Percentiles rank a stretch among this genome's conserved stretches.
Conservation (phyloP, 2,888 invertebrate genomes). For the Drosophila suboccidentalis region DNA sequence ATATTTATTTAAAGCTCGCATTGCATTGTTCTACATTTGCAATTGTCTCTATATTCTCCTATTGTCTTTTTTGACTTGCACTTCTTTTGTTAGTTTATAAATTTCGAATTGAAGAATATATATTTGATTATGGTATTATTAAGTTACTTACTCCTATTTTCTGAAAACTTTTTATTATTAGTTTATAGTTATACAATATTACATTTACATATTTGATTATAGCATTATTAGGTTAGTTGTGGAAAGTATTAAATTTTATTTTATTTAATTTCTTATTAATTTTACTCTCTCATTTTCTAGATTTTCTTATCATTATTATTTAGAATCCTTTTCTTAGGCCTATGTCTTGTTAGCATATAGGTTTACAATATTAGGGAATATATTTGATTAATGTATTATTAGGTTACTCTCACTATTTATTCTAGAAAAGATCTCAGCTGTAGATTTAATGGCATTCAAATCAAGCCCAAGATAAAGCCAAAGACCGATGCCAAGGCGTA, state of each 20-base stretch:
- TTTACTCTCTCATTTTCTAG: too few species aligned
- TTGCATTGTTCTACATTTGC: constrained; percentile 37
- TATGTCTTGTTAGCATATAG: neutral
- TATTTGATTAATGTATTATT: constrained; percentile 1
- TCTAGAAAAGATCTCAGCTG: constrained; percentile 28
- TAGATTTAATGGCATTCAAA: constrained; percentile 51
- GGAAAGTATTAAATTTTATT: too few species aligned
- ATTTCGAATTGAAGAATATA: neutral
- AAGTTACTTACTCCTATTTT: too few species aligned
- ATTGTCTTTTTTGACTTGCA: neutral
- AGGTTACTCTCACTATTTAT: constrained; percentile 9
- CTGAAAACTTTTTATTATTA: too few species aligned
- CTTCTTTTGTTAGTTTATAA: neutral
- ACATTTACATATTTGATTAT: too few species aligned
- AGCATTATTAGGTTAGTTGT: too few species aligned
- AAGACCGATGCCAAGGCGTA: constrained; percentile 26
- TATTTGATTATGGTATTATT: neutral
- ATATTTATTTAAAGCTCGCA: constrained; percentile 26
- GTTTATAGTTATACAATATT: too few species aligned
- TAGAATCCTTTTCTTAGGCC: neutral
- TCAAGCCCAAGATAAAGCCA: constrained; percentile 11
- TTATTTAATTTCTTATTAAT: too few species aligned
- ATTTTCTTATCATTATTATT: neutral
- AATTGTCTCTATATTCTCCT: constrained; percentile 12
- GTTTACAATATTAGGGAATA: neutral